phyloP scores from a whole-genome alignment of 2,113 vertebrate genomes.

The Pomatostomus ruficeps region DNA sequence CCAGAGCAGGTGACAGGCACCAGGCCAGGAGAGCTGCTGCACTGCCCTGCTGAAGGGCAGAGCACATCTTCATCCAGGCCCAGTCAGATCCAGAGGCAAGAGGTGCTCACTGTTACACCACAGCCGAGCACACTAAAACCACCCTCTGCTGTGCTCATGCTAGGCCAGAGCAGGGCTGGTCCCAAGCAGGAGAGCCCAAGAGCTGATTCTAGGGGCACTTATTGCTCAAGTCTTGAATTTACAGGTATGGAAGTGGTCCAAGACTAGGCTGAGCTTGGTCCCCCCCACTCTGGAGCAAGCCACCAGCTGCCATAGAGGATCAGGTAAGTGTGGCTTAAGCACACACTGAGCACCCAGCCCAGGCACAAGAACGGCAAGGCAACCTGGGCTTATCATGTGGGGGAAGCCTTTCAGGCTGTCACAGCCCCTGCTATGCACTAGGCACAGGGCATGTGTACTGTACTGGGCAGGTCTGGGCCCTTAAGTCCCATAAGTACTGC shows the following conservation, averaged over 20 bases:
- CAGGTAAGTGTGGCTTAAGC: not conserved
- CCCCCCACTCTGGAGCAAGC: not conserved
- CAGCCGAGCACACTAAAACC: not conserved
- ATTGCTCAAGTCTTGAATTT: constrained; percentile 47
- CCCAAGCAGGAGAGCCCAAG: not conserved
- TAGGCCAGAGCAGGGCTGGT: not conserved
- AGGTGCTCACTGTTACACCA: not conserved
- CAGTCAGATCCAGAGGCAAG: not conserved
- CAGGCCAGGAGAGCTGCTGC: not conserved
- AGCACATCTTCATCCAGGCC: not conserved
- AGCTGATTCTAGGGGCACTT: not conserved
- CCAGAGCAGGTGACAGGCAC: constrained; percentile 4
- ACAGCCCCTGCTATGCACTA: not conserved
- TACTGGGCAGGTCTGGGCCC: constrained; percentile 24
- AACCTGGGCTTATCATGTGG: not conserved
- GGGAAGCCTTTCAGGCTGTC: not conserved
- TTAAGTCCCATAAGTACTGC: not conserved
- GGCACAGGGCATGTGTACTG: not conserved
- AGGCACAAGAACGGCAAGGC: constrained; percentile 1
- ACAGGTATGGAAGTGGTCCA: not conserved
- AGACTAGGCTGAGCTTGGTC: not conserved
- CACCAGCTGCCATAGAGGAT: constrained; percentile 11
- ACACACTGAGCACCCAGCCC: not conserved
- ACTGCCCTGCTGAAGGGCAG: not conserved
- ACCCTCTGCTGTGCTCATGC: not conserved